Evolutionary conservation across 2,888 invertebrate genomes (phyloP).

Genomic region (Meteorus cinctellus): DNA sequence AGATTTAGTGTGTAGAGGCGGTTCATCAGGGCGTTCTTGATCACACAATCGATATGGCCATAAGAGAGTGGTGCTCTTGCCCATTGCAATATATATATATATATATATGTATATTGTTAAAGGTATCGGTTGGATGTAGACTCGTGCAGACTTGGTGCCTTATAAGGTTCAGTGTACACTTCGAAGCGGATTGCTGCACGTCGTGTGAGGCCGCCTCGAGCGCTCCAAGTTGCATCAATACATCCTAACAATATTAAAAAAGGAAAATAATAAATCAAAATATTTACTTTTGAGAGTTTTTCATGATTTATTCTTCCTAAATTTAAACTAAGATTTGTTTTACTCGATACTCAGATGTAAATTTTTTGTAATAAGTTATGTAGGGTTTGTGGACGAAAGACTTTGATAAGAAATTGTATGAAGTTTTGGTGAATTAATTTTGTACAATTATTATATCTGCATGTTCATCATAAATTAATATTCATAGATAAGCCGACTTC

Average conservation of each 20-base stretch:
- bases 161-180: slow-evolving; percentile 49
- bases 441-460: too few relatives aligned
- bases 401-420: too few relatives aligned
- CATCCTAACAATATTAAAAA: neutral
- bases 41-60: slow-evolving; percentile 34
- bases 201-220: slow-evolving; percentile 52
- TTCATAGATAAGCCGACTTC: too few relatives aligned
- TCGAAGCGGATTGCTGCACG: slow-evolving; percentile 46
- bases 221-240: slow-evolving; percentile 18
- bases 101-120: slow-evolving; percentile 36
- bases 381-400: too few relatives aligned
- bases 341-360: too few relatives aligned
- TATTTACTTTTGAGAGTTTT: neutral
- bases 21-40: slow-evolving; percentile 28
- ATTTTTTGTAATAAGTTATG: too few relatives aligned
- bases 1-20: slow-evolving; percentile 25
- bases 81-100: slow-evolving; percentile 12
- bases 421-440: too few relatives aligned
- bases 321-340: too few relatives aligned
- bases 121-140: slow-evolving; percentile 23
- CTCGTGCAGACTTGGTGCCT: slow-evolving; percentile 44
- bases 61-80: slow-evolving; percentile 20
- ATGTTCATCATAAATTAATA: too few relatives aligned
- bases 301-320: neutral
- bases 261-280: neutral